Conservation (phyloP, 2,888 invertebrate species). For the Pachycephus smyrnensis region DNA sequence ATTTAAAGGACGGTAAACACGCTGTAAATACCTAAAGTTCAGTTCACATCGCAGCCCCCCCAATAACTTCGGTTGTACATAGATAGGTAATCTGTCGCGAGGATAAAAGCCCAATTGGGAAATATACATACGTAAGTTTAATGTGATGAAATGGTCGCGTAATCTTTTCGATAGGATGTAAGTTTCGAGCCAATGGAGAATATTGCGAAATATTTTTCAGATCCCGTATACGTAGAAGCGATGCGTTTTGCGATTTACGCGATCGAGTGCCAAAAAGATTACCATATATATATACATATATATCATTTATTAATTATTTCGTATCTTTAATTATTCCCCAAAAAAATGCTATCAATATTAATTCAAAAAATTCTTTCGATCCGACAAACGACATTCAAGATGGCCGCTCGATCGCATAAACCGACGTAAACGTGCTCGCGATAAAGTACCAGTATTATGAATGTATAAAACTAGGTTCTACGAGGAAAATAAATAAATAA, state of each 20-base stretch:
- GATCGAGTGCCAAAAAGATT: background rate
- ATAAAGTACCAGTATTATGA: slow-evolving; percentile 66
- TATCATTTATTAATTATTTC: background rate
- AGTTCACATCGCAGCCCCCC: slow-evolving; percentile 4
- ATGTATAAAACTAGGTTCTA: slow-evolving; percentile 57
- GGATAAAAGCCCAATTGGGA: background rate
- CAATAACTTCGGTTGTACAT: background rate
- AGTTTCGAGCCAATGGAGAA: slow-evolving; percentile 45
- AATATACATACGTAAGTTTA: slow-evolving; percentile 11
- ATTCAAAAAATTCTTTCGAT: background rate
- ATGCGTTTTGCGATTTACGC: background rate
- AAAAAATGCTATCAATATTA: background rate
- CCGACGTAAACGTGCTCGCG: background rate
- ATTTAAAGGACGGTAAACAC: background rate
- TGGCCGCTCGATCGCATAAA: background rate
- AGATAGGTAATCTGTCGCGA: background rate
- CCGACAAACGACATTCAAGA: background rate
- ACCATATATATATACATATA: no score
- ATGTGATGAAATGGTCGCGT: background rate
- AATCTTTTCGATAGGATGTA: slow-evolving; percentile 17
- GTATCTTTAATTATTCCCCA: background rate
- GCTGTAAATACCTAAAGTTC: background rate
- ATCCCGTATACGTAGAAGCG: slow-evolving; percentile 47
- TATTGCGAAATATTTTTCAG: slow-evolving; percentile 56
- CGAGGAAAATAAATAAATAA: slow-evolving; percentile 16